Conservation (phyloP, 2,888 invertebrate species). For the Drosophila limbata region DNA sequence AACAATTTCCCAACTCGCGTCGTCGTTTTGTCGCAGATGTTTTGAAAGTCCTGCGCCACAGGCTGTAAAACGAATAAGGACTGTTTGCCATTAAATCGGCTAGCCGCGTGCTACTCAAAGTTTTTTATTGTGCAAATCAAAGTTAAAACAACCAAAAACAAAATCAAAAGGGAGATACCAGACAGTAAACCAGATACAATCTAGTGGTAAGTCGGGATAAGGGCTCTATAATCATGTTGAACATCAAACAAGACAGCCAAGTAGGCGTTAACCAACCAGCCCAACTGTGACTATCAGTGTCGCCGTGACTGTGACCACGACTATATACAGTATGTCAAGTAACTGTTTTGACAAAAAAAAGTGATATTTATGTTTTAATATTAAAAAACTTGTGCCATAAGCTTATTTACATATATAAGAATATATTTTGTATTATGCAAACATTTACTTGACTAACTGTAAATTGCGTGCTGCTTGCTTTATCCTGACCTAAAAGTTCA, state of each 20-base stretch:
- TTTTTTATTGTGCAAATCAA: constrained; percentile 65
- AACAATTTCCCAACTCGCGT: constrained; percentile 1
- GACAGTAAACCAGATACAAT: constrained; percentile 8
- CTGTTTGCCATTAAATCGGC: constrained; percentile 54
- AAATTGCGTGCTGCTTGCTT: constrained; percentile 57
- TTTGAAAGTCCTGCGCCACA: constrained; percentile 54
- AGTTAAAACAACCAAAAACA: constrained; percentile 18
- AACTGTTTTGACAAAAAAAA: not conserved
- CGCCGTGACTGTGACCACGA: constrained; percentile 19
- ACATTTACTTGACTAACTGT: not conserved
- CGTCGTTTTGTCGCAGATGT: constrained; percentile 56
- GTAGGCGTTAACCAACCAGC: constrained; percentile 30
- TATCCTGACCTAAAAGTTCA: constrained; percentile 73
- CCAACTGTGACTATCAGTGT: constrained; percentile 5
- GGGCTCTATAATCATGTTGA: constrained; percentile 5
- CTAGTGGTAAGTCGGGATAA: constrained; percentile 43
- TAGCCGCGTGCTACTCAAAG: constrained; percentile 57
- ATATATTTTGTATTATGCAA: not conserved
- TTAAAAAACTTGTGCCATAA: not conserved
- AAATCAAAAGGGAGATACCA: constrained; percentile 9
- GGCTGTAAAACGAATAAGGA: constrained; percentile 51
- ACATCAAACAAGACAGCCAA: constrained; percentile 16
- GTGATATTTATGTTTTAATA: no score
- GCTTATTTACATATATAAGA: no score
- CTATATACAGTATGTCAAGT: not conserved